Base-by-base conservation (phyloP, 2,888 invertebrate species). In the Cosmia trapezina region DNA sequence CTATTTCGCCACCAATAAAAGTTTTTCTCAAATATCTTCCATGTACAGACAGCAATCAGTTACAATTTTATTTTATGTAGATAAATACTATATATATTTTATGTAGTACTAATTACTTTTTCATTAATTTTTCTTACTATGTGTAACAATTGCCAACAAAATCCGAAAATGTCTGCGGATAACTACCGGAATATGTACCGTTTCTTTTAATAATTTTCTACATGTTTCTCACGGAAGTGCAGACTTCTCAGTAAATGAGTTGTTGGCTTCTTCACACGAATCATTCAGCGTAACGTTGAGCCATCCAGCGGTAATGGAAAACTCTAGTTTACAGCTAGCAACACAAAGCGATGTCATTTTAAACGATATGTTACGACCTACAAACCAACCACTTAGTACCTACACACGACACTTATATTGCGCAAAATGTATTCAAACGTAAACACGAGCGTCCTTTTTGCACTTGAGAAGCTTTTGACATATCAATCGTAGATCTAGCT, bases 281-380 rank as follows among this genome's bases (percentile, higher is more conserved):
- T 86, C 88, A 83, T 53, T 69, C 82, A 88, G 86, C 88, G 89
- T 89, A 86, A 91, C 89, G 80, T 87, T 86, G 83, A 76, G 68
- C 78, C 77, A 81, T 80, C 80, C 84, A 80, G 78, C 82, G 87
- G 87, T 94, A 94, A 95, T 95, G 95, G 94, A 93, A 93, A 93
- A 93, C 89, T 91, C 91, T 89, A 93, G 93, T 95, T 88, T 83
- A 85, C 79, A 78, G 64, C 64, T 76, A 73, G 47, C 67, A 74
- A 45, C 73, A 87, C 76, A 80, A 85, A 74, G 71, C 68, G 67
- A 76, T 79, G 75, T 54, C 71, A 73, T 84, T 79, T 77, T 70
- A 73, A 77, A 76, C 45, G 63, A 72, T 28, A 28, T 69, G 76
- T 76, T 60, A 63, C 72, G 79, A 63, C 80, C 78, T 76, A 85